Percentiles rank a stretch among this genome's conserved stretches.
phyloP scores from a whole-genome alignment of 2,888 invertebrate genomes.

The Hypomecis atomaria region DNA sequence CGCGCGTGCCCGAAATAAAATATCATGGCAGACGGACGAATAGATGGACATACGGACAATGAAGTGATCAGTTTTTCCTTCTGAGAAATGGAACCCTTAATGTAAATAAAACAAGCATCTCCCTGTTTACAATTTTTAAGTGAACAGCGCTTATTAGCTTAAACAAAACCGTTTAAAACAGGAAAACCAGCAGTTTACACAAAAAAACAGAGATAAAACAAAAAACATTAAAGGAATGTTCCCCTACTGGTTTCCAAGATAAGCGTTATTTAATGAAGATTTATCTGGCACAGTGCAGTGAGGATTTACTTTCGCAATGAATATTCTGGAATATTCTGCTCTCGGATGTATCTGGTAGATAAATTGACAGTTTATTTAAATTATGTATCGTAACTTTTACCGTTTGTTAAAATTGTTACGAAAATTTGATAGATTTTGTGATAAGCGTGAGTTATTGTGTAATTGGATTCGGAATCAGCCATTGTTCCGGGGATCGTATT shows the following conservation, averaged over 20 bases:
- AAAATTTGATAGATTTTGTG: slow-evolving; percentile 14
- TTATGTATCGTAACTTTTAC: slow-evolving; percentile 34
- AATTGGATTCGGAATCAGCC: background rate
- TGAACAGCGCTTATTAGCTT: background rate
- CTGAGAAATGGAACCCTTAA: too few species aligned
- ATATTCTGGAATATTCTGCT: slow-evolving; percentile 59
- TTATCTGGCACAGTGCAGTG: slow-evolving; percentile 57
- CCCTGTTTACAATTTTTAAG: background rate
- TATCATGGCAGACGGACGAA: background rate
- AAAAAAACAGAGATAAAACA: slow-evolving; percentile 15
- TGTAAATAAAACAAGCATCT: too few species aligned
- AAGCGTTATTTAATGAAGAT: slow-evolving; percentile 66
- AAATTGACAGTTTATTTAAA: slow-evolving; percentile 55
- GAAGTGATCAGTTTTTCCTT: too few species aligned
- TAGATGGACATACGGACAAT: background rate
- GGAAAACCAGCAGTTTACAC: slow-evolving; percentile 5
- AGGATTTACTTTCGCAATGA: slow-evolving; percentile 60
- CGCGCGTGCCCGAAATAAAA: background rate
- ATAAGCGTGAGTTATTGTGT: slow-evolving; percentile 11
- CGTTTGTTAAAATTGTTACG: slow-evolving; percentile 18
- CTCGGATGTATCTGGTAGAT: slow-evolving; percentile 48
- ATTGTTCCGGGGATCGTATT: background rate
- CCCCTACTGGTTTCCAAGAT: slow-evolving; percentile 50
- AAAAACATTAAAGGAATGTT: slow-evolving; percentile 27
- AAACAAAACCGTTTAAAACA: background rate